Percentiles rank a stretch among this genome's conserved stretches.
phyloP scores from a whole-genome alignment of 2,797 vertebrate species.

The Cynopterus sphinx region DNA sequence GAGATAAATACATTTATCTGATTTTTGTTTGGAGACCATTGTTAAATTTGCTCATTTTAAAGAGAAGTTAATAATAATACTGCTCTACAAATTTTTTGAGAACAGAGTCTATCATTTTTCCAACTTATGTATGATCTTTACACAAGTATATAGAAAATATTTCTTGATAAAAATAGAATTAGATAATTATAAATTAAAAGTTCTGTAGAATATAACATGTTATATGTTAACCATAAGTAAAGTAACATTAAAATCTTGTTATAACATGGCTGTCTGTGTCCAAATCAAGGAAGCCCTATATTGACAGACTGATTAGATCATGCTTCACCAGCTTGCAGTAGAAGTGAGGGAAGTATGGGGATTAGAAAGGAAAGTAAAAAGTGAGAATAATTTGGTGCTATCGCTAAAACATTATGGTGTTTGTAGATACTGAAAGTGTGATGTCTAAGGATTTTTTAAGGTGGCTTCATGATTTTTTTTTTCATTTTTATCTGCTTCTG shows the following conservation, averaged over 20 bases:
- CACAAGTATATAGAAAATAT: not conserved
- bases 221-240: not conserved
- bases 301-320: not conserved
- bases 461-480: not conserved
- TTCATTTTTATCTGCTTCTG: not conserved
- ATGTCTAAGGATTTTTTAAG: not conserved
- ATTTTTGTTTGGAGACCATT: not conserved
- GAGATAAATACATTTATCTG: not conserved
- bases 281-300: not conserved
- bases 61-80: not conserved
- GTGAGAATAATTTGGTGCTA: not conserved
- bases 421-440: not conserved
- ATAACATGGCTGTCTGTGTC: not conserved
- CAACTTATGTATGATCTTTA: not conserved
- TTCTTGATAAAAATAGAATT: not conserved
- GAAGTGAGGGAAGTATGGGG: not conserved
- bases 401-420: not conserved
- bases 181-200: not conserved
- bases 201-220: not conserved
- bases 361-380: not conserved
- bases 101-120: not conserved
- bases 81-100: not conserved
- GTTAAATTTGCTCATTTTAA: not conserved
- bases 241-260: not conserved
- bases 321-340: not conserved